Evolutionary conservation across 1,140 invertebrate species (phyloP).

Genomic region (Adoxophyes honmai): DNA sequence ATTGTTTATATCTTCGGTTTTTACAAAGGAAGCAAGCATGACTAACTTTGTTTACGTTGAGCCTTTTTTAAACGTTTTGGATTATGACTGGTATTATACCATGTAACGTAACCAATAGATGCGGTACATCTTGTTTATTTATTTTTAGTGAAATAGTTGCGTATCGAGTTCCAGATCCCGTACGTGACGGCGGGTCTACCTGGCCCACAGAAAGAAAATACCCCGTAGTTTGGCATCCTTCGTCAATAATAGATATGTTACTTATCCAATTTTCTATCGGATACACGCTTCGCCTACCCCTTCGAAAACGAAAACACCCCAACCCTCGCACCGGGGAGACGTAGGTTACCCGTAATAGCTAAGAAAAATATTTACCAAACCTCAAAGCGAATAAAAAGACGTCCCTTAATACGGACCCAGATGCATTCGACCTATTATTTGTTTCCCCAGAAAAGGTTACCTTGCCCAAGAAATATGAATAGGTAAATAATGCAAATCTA

Average conservation of each 20-base stretch:
- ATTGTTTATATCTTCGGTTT: no score
- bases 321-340: constrained; percentile 22
- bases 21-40: no score
- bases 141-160: no score
- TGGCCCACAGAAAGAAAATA: constrained; percentile 1
- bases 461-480: constrained; percentile 53
- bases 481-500: constrained; percentile 61
- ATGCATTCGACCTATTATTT: constrained; percentile 70
- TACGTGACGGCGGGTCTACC: background rate
- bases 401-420: constrained; percentile 68
- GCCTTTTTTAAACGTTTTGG: no score
- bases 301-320: constrained; percentile 27
- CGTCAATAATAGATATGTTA: constrained; percentile 42
- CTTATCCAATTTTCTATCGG: constrained; percentile 37
- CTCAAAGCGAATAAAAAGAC: constrained; percentile 66
- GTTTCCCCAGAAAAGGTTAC: constrained; percentile 53
- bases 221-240: constrained; percentile 9
- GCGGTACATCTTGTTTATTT: no score
- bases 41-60: no score
- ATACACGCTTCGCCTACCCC: constrained; percentile 24
- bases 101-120: no score
- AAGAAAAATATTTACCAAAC: constrained; percentile 73
- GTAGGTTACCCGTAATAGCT: constrained; percentile 32
- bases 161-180: background rate
- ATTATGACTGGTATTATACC: no score